Evolutionary conservation across 2,888 invertebrate genomes (phyloP).

Genomic region (Tromatobia lineatoria): DNA sequence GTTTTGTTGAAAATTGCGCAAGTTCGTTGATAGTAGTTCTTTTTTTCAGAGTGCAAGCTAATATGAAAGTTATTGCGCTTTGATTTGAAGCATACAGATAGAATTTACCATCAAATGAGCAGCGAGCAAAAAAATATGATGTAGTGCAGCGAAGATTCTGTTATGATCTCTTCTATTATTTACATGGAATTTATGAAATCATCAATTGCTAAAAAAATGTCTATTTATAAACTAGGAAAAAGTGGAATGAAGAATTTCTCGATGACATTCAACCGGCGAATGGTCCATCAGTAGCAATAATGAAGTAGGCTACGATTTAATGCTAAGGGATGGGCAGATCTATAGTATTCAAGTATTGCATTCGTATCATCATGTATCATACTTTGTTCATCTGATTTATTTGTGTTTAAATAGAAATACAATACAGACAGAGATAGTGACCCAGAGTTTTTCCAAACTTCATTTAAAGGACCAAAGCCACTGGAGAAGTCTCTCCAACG

Average conservation of each 20-base stretch:
- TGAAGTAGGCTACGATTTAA: constrained; percentile 24
- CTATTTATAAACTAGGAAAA: background rate
- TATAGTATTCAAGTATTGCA: background rate
- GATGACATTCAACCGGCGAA: constrained; percentile 39
- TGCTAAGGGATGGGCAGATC: background rate
- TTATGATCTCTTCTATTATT: no score
- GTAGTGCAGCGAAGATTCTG: no score
- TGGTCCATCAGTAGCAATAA: background rate
- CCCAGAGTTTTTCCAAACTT: constrained; percentile 33
- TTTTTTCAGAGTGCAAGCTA: no score
- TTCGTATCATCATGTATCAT: background rate
- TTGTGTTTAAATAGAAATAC: background rate
- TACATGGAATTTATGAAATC: no score
- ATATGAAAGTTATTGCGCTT: no score
- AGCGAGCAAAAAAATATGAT: no score
- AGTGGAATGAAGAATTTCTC: constrained; percentile 15
- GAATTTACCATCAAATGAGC: no score
- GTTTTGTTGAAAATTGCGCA: no score
- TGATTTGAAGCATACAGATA: no score
- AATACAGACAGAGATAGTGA: background rate
- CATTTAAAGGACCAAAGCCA: constrained; percentile 39
- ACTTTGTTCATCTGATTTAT: constrained; percentile 37
- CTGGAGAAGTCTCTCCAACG: constrained; percentile 31
- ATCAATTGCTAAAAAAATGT: no score
- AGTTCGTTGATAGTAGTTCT: no score